Percentiles rank a stretch among this genome's conserved stretches.
These are phyloP conservation scores for Bujurquina vittata DNA, from an alignment of 2,113 vertebrate species.

Conservation along the genomic window DNA sequence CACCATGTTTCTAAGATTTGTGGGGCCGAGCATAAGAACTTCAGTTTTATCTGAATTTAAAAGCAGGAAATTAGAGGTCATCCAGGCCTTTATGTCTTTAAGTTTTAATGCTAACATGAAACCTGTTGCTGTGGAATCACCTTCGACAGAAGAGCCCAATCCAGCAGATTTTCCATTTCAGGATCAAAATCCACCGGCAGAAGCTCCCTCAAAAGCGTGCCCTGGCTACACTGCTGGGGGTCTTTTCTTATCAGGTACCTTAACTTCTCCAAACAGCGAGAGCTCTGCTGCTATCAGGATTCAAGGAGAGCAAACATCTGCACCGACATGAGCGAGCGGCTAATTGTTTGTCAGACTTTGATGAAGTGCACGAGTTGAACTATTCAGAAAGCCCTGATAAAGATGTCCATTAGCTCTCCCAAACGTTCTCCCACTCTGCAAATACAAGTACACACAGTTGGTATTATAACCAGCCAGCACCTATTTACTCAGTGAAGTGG, in stretches of 20 bases:
- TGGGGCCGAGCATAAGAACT: too few relatives aligned
- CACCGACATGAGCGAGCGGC: constrained; percentile 34
- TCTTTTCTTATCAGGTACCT: constrained; percentile 37
- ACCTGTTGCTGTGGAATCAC: neutral
- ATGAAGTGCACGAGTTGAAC: constrained; percentile 44
- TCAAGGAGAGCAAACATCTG: constrained; percentile 61
- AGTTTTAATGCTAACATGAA: neutral
- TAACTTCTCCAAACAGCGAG: constrained; percentile 2
- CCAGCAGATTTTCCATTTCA: constrained; percentile 8
- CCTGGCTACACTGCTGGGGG: neutral
- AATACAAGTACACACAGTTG: constrained; percentile 32
- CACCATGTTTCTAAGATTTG: too few relatives aligned
- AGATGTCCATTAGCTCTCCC: constrained; percentile 36
- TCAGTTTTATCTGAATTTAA: too few relatives aligned
- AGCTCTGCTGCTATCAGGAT: constrained; percentile 28
- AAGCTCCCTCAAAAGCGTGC: neutral
- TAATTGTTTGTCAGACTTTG: constrained; percentile 68
- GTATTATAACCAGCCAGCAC: neutral
- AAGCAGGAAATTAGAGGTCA: too few relatives aligned
- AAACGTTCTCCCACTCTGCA: neutral
- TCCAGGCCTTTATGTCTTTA: too few relatives aligned
- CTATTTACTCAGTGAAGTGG: neutral
- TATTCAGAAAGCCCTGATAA: constrained; percentile 53
- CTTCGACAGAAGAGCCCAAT: neutral
- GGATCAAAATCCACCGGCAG: neutral